Base-by-base conservation (phyloP, 2,113 vertebrate species). In the Lasiurus cinereus region DNA sequence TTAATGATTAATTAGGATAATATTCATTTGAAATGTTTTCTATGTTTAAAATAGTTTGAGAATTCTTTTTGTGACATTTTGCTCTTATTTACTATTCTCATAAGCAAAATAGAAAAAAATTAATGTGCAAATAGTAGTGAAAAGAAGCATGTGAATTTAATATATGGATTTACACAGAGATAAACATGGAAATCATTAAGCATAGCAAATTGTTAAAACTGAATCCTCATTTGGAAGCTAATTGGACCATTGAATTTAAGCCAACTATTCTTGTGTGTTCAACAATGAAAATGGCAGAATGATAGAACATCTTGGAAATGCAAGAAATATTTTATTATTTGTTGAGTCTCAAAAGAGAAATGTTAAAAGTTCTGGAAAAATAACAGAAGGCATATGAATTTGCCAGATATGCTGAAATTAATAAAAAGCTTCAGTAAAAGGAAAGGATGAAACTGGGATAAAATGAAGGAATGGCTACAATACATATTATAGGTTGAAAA, bases 131-230 rank as follows among this genome's bases (percentile, higher is more conserved):
- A 69, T 74, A n/a, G 19, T 29, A 95, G 76, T 89, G 67, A 70
- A 70, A 83, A 86, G 50, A 78, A 92, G 29, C 72, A 86, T 67
- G 82, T 74, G 89, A 96, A 83, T 86, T 83, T 83, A 97, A 96
- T 86, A 54, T 29, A 93, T n/a, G 29, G 74, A n/a, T n/a, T 77
- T 77, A 50, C 74, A 66, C 62, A 82, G 36, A 96, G 74, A 21
- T 90, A 96, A 94, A 90, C 74, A 95, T 46, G 79, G 59, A 88
- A 93, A 90, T 84, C 31, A 82, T 95, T 97, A 95, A 83, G 43
- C 83, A 56, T 54, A 86, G 77, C 52, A 87, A 86, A 79, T 91
- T 89, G 36, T 89, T 90, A 79, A 93, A 93, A 91, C 74, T 79
- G 70, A 78, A 95, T 92, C 93, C 82, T 95, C 67, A 82, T 73